Evolutionary conservation across 2,113 vertebrate species (phyloP).

Genomic region (Caranx melampygus): DNA sequence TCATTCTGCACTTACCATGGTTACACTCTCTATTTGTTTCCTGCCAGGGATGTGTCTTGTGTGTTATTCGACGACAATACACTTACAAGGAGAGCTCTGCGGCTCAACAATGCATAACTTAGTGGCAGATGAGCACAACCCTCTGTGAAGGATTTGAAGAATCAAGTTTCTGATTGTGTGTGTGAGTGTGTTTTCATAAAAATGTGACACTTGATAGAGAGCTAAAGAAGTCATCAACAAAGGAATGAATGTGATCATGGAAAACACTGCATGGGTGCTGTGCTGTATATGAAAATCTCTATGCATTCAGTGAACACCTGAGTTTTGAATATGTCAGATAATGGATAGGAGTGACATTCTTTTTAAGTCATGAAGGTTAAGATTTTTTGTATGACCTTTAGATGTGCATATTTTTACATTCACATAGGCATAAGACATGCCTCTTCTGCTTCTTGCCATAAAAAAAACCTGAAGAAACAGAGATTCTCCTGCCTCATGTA

Average conservation of each 20-base stretch:
- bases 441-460: not conserved
- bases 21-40: conserved; percentile 61
- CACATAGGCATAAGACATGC: no score
- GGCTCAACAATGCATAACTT: conserved; percentile 71
- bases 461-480: not conserved
- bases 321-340: not conserved
- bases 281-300: conserved; percentile 3
- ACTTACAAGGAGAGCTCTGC: conserved; percentile 60
- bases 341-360: not conserved
- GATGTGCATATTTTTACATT: not conserved
- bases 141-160: conserved; percentile 53
- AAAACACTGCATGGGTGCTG: conserved; percentile 16
- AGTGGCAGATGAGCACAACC: conserved; percentile 64
- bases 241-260: conserved; percentile 25
- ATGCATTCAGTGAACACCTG: not conserved
- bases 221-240: conserved; percentile 7
- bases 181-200: conserved; percentile 21
- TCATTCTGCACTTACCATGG: conserved; percentile 38
- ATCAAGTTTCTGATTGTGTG: conserved; percentile 55
- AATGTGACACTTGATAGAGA: conserved; percentile 41
- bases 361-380: not conserved
- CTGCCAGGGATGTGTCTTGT: conserved; percentile 51
- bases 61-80: conserved; percentile 63
- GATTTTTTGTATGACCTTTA: not conserved
- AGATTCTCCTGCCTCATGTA: not conserved